Percentiles rank a stretch among this genome's conserved stretches.
phyloP scores from a whole-genome alignment of 2,888 invertebrate species.

The Eupithecia inturbata region DNA sequence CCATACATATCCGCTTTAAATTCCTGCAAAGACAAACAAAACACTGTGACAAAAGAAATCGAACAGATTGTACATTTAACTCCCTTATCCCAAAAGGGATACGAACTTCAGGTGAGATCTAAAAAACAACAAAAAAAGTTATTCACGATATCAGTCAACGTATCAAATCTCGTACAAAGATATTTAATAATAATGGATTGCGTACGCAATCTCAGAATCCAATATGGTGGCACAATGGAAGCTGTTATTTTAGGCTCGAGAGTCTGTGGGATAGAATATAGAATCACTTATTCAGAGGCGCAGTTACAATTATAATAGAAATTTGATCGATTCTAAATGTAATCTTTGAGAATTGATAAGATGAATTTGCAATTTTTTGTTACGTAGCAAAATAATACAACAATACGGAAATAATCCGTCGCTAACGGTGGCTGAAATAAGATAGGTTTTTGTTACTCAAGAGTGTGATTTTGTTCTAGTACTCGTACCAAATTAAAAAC shows the following conservation, averaged over 20 bases:
- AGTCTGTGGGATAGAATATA: slow-evolving; percentile 63
- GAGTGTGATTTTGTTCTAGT: neutral
- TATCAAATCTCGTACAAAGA: slow-evolving; percentile 72
- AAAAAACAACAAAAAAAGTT: slow-evolving; percentile 48
- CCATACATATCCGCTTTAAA: slow-evolving; percentile 29
- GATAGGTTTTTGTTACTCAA: neutral
- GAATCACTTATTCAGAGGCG: slow-evolving; percentile 57
- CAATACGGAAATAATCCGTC: neutral
- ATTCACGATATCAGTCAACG: slow-evolving; percentile 76
- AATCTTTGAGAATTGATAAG: slow-evolving; percentile 37
- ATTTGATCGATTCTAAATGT: slow-evolving; percentile 43
- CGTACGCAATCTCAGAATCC: slow-evolving; percentile 75
- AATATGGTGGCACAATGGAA: slow-evolving; percentile 67
- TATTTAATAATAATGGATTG: slow-evolving; percentile 64
- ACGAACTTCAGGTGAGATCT: slow-evolving; percentile 78
- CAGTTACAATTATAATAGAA: slow-evolving; percentile 41
- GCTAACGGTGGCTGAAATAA: slow-evolving; percentile 13
- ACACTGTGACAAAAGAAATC: slow-evolving; percentile 60
- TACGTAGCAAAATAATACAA: neutral
- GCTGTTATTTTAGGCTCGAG: slow-evolving; percentile 75
- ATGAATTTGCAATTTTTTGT: slow-evolving; percentile 36
- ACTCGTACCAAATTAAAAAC: neutral
- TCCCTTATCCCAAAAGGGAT: slow-evolving; percentile 62
- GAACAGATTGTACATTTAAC: slow-evolving; percentile 70
- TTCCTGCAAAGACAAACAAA: slow-evolving; percentile 60